phyloP scores from a whole-genome alignment of 2,888 invertebrate genomes.

The Drosophila nigricruria region DNA sequence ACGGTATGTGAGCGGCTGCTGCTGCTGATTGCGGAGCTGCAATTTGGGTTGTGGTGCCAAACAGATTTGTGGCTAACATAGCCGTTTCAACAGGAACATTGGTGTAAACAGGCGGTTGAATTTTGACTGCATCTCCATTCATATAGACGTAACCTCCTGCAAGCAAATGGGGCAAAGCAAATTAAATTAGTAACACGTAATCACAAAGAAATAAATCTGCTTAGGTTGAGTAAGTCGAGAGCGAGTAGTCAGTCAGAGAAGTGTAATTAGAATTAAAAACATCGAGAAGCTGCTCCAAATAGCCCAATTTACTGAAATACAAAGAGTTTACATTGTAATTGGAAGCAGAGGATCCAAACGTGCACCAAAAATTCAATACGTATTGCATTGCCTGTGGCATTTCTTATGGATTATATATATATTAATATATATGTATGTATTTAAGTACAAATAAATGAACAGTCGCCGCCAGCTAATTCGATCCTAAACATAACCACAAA shows the following conservation, averaged over 20 bases:
- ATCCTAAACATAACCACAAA: constrained; percentile 70
- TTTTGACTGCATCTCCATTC: constrained; percentile 92
- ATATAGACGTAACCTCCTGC: constrained; percentile 90
- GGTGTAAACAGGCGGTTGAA: constrained; percentile 88
- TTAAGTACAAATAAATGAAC: constrained; percentile 32
- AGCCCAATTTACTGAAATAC: neutral
- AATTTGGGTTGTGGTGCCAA: constrained; percentile 83
- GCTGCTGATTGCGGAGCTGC: constrained; percentile 68
- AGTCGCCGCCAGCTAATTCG: constrained; percentile 55
- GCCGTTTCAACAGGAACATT: constrained; percentile 89
- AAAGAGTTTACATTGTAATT: constrained; percentile 6
- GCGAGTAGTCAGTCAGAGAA: neutral
- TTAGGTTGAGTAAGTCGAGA: neutral
- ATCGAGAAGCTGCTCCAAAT: neutral
- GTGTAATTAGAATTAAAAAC: neutral
- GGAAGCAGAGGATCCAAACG: constrained; percentile 7
- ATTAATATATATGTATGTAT: neutral
- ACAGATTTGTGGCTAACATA: constrained; percentile 85
- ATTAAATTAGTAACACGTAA: constrained; percentile 20
- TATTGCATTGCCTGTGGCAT: constrained; percentile 30
- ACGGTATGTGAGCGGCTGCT: constrained; percentile 81
- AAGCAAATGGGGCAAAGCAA: constrained; percentile 14
- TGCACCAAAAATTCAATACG: constrained; percentile 7
- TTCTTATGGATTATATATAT: constrained; percentile 27
- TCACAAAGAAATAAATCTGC: constrained; percentile 3